Base-by-base conservation (phyloP, 2,888 invertebrate species). In the Hypomecis punctinalis region DNA sequence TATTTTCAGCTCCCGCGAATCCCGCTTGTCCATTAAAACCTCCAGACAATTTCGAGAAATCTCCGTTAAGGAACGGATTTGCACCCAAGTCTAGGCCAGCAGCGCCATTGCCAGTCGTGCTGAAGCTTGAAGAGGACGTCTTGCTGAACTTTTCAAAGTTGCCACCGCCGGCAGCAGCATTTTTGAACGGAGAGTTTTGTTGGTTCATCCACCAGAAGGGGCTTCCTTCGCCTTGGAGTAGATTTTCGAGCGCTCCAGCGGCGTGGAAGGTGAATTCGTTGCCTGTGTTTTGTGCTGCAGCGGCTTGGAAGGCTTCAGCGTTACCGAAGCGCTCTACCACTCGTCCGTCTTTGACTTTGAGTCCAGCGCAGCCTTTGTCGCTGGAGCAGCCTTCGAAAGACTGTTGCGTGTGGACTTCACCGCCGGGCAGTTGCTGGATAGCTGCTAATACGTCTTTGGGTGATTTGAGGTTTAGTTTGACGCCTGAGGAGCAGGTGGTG, bases 131-230 rank as follows among this genome's bases (percentile, higher is more conserved):
- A 2, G 82, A 83, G 0, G 79, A 78, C 1, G 76, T 71, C 60
- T 91, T 86, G 75, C 85, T 89, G 77, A 83, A 88, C 61, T 91
- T 92, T 61, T 88, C 85, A 6, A 82, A 88, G 57, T 76, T 83
- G 0, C 80, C 84, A 33, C 83, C 82, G 3, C 75, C 83, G 0
- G 86, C 71, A 10, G 54, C 88, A 0, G 89, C 83, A 55, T 85
- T 88, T 73, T 94, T 94, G 79, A 95, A 93, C 0, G 95, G 95
- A 0, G 94, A 94, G 70, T 94, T 86, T 36, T 93, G 84, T 36
- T 93, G 85, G 66, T 90, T 90, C 90, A 94, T 93, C 95, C 95
- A 95, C 95, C 95, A 95, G 81, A 92, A 94, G 0, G 93, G 93
- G 11, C 82, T 83, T 7, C 83, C 85, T n/a, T 84, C 83, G 4